Evolutionary conservation across 2,797 vertebrate species (phyloP), one percentile per base, ranked within the genome.

Genomic region (Sternotherus odoratus): DNA sequence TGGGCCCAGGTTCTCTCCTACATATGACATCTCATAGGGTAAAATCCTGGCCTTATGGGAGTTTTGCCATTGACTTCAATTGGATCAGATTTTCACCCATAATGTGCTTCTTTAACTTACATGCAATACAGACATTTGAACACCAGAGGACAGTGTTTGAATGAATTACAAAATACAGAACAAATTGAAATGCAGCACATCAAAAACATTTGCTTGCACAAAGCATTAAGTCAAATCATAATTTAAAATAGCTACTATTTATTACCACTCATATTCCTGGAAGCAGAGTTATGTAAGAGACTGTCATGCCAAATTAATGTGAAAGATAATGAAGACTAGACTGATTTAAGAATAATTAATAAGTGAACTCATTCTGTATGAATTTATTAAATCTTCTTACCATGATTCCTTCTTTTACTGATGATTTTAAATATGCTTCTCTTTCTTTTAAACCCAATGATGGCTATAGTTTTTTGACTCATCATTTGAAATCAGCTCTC

Each of bases 131-230:
- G 85, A 77, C 75, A 82, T 94, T 88, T 91, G 77, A 94, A 95
- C 97, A 96, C 94, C 89, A 97, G 97, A 83, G 96, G 97, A 88
- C 95, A 97, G 91, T 90, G 86, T 95, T 86, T 50, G 96, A 96
- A 94, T 77, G 83, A 77, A 46, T 48, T 53, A 77, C 84, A 84
- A 90, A 93, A 95, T 87, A 89, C 79, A 85, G 82, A 56, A 66
- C 77, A 77, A 77, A 39, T 54, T 51, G 33, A 72, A 78, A 57
- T 56, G 82, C 91, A 84, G 82, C 91, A 84, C 13, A 80, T 89
- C 91, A 79, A 79, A 46, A 85, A 56, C 77, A 39, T 74, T 57
- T 90, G 49, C 78, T 91, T 89, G 66, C 85, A 91, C 36, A 53
- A 60, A 50, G 69, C 87, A 57, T 92, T 85, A 75, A 90, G 72